Conservation (phyloP, 2,113 vertebrate species). For the Austrofundulus limnaeus region DNA sequence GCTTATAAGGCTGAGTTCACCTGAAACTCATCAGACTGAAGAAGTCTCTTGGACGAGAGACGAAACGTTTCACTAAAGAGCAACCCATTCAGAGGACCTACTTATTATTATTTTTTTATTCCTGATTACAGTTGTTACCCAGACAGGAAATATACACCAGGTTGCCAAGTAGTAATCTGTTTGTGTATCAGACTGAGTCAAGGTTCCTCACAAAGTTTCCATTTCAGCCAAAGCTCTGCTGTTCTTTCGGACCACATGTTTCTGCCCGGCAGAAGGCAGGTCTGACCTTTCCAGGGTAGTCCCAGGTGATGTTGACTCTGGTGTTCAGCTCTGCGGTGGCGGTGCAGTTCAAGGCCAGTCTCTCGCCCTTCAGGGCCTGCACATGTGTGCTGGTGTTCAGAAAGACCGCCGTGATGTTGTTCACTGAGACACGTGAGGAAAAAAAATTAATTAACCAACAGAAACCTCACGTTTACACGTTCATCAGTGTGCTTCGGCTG, state of each 20-base stretch:
- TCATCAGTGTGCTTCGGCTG: neutral
- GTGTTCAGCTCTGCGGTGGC: slow-evolving; percentile 88
- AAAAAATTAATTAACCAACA: too few species aligned
- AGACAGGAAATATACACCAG: neutral
- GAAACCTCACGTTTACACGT: neutral
- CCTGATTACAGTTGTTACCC: neutral
- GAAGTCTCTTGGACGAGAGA: too few species aligned
- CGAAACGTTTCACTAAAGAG: too few species aligned
- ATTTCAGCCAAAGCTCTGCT: slow-evolving; percentile 9
- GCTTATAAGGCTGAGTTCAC: too few species aligned
- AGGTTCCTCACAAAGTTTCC: neutral
- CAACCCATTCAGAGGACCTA: too few species aligned
- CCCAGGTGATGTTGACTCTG: slow-evolving; percentile 90
- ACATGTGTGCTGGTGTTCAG: slow-evolving; percentile 82
- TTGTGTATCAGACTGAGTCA: neutral
- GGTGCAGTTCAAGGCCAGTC: slow-evolving; percentile 87
- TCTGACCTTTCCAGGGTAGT: slow-evolving; percentile 89
- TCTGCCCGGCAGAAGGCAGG: neutral
- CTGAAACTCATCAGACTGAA: too few species aligned
- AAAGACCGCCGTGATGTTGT: slow-evolving; percentile 83
- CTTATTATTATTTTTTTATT: too few species aligned
- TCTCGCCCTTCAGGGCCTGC: slow-evolving; percentile 80
- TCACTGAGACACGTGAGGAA: slow-evolving; percentile 75
- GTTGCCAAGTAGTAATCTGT: neutral
- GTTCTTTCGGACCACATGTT: neutral